phyloP scores from a whole-genome alignment of 2,113 vertebrate species.

The Crypturellus undulatus region DNA sequence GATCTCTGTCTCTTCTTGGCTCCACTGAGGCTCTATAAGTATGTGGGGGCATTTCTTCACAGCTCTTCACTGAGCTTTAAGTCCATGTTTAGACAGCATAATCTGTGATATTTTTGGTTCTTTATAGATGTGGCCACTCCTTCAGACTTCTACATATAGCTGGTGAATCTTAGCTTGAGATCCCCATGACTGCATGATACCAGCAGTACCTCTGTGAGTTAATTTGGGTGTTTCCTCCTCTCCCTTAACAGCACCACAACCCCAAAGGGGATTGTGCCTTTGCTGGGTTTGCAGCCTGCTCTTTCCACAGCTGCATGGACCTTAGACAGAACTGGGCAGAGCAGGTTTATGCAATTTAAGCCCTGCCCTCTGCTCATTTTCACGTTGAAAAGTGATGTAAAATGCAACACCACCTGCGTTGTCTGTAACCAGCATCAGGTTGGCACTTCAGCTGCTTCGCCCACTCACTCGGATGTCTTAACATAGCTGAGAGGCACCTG shows the following conservation, averaged over 20 bases:
- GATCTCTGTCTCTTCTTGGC: not conserved
- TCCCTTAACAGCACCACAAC: not conserved
- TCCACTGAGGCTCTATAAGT: not conserved
- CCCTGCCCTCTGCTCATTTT: not conserved
- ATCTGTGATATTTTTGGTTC: not conserved
- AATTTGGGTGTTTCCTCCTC: not conserved
- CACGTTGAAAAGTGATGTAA: not conserved
- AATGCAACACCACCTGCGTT: not conserved
- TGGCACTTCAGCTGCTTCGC: not conserved
- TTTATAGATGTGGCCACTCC: not conserved
- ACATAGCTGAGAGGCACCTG: not conserved
- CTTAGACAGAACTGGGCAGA: not conserved
- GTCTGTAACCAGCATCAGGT: not conserved
- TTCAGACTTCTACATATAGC: slow-evolving; percentile 28
- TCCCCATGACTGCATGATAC: not conserved
- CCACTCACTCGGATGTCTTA: slow-evolving; percentile 7
- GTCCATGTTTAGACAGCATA: not conserved
- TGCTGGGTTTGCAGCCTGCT: not conserved
- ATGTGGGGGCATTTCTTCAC: not conserved
- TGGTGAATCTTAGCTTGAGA: not conserved
- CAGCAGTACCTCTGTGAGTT: not conserved
- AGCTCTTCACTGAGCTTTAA: not conserved
- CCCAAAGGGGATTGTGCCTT: not conserved
- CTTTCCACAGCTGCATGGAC: not conserved
- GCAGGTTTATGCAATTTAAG: not conserved